phyloP scores from a whole-genome alignment of 2,888 invertebrate species.

The Heliconius aoede region DNA sequence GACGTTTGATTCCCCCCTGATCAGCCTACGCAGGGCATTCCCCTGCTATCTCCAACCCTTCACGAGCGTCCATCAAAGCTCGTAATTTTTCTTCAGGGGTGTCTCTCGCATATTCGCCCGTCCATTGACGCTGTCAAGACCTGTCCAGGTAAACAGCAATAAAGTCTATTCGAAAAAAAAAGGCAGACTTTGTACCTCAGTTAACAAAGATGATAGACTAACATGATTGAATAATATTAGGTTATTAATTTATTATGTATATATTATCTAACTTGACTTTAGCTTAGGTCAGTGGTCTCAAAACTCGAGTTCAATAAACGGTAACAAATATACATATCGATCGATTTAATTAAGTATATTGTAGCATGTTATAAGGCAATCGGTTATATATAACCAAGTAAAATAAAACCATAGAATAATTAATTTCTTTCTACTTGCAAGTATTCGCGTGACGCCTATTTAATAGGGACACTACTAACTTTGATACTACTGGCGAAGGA shows the following conservation, averaged over 20 bases:
- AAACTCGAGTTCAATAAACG: conserved; percentile 19
- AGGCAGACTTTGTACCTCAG: not conserved
- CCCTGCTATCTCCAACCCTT: too few relatives aligned
- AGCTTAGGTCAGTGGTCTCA: conserved; percentile 24
- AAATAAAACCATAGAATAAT: conserved; percentile 18
- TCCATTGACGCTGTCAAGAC: too few relatives aligned
- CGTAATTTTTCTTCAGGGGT: too few relatives aligned
- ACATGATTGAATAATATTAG: not conserved
- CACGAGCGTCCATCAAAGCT: too few relatives aligned
- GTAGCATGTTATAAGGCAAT: conserved; percentile 16
- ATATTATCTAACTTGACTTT: not conserved
- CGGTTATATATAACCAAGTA: conserved; percentile 13
- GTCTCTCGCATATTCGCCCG: too few relatives aligned
- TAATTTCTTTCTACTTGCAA: conserved; percentile 16
- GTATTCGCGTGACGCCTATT: conserved; percentile 17
- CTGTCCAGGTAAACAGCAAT: too few relatives aligned
- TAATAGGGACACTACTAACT: not conserved
- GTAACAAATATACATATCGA: conserved; percentile 20
- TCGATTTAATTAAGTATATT: conserved; percentile 6
- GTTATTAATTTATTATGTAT: not conserved
- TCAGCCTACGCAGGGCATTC: too few relatives aligned
- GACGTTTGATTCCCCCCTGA: too few relatives aligned
- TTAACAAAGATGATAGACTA: not conserved
- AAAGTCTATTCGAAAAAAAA: too few relatives aligned
- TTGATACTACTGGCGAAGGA: not conserved